Percentiles rank a stretch among this genome's conserved stretches.
These are phyloP conservation scores for Rhingia campestris DNA, from an alignment of 2,888 invertebrate genomes.

Conservation along the genomic window DNA sequence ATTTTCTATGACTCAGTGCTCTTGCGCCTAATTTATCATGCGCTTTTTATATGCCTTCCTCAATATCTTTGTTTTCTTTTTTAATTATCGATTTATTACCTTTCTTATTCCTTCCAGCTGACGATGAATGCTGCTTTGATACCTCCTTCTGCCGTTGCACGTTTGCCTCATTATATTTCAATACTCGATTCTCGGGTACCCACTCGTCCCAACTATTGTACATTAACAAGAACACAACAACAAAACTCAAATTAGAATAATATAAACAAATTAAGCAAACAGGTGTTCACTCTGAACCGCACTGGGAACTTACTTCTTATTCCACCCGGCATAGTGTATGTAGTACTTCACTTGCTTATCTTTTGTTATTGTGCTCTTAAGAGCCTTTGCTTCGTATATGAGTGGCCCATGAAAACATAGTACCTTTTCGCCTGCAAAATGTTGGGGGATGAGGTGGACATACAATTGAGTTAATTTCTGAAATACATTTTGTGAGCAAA, in stretches of 20 bases:
- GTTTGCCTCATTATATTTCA: conserved; percentile 95
- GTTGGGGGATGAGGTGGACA: neutral
- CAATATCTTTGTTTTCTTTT: neutral
- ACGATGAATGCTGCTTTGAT: conserved; percentile 89
- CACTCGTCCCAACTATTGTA: conserved; percentile 92
- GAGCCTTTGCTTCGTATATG: conserved; percentile 97
- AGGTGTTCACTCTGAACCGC: conserved; percentile 29
- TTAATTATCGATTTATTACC: conserved; percentile 79
- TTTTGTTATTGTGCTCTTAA: conserved; percentile 91
- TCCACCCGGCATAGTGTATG: conserved; percentile 99
- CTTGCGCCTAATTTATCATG: too few relatives aligned
- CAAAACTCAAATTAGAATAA: conserved; percentile 16
- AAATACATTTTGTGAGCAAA: conserved; percentile 29
- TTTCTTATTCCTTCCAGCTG: conserved; percentile 88
- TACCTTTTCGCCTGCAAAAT: conserved; percentile 90
- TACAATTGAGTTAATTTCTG: neutral
- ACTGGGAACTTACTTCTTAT: conserved; percentile 91
- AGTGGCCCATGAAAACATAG: conserved; percentile 97
- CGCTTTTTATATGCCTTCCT: neutral
- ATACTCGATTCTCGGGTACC: conserved; percentile 95
- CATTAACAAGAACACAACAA: conserved; percentile 24
- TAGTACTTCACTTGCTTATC: conserved; percentile 95
- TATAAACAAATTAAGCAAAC: conserved; percentile 56
- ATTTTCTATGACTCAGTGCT: too few relatives aligned
- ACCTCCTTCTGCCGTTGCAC: conserved; percentile 94